Conservation (phyloP, 23 tunicate species). For the Aplidium turbinatum region DNA sequence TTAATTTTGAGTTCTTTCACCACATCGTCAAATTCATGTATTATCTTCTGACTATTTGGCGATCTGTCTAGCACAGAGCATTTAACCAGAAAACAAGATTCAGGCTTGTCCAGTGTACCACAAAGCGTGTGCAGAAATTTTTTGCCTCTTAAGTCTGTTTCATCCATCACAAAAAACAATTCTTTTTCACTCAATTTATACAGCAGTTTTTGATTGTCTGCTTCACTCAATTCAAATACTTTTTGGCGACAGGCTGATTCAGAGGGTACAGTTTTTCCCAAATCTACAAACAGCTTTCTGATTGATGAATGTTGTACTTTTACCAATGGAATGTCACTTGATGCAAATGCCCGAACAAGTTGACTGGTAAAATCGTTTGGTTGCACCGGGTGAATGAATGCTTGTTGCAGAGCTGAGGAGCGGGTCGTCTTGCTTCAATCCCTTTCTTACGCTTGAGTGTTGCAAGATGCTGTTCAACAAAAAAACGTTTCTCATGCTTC, state of each 20-base stretch:
- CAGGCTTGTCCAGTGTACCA: conserved; percentile 38
- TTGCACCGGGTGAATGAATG: too few species aligned
- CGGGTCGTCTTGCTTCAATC: neutral
- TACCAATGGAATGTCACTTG: conserved; percentile 37
- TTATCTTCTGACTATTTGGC: too few species aligned
- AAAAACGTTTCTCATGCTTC: conserved; percentile 30
- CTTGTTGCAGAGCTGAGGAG: too few species aligned
- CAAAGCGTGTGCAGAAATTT: conserved; percentile 30
- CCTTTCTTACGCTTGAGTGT: conserved; percentile 35
- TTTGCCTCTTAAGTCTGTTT: conserved; percentile 23
- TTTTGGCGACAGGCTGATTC: conserved; percentile 20
- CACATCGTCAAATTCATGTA: too few species aligned
- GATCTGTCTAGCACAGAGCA: too few species aligned
- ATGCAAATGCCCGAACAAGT: conserved; percentile 40
- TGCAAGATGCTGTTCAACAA: conserved; percentile 35
- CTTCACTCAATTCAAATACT: conserved; percentile 17
- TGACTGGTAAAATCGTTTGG: too few species aligned
- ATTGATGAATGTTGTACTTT: conserved; percentile 17
- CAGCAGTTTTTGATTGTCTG: conserved; percentile 5
- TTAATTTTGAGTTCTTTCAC: too few species aligned
- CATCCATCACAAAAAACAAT: conserved; percentile 19
- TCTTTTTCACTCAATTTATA: too few species aligned
- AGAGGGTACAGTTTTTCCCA: conserved; percentile 27
- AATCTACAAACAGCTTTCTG: conserved; percentile 25
- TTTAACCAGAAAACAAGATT: conserved; percentile 3